These are phyloP conservation scores for Pseudoatta argentina DNA, from an alignment of 1,140 invertebrate genomes.

Conservation along the genomic window DNA sequence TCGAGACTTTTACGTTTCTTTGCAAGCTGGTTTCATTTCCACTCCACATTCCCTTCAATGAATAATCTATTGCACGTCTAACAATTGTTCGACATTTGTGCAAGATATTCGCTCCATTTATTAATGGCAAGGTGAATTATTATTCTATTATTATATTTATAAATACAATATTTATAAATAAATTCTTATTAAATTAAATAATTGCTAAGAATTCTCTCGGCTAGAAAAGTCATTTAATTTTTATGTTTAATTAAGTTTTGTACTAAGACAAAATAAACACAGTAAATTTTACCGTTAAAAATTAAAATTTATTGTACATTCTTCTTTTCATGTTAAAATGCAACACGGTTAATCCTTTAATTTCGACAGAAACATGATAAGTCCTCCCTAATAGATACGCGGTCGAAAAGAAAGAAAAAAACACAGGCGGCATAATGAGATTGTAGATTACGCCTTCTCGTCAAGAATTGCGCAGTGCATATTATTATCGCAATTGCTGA, in stretches of 20 bases:
- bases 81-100: neutral
- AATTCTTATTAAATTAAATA: neutral
- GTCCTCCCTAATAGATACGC: neutral
- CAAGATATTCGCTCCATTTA: neutral
- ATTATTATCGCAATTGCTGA: constrained; percentile 20
- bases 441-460: constrained; percentile 28
- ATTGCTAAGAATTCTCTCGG: neutral
- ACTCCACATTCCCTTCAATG: neutral
- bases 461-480: constrained; percentile 12
- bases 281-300: neutral
- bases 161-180: neutral
- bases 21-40: neutral
- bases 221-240: neutral
- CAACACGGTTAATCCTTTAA: neutral
- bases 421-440: constrained; percentile 22
- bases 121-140: neutral
- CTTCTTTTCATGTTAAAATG: neutral
- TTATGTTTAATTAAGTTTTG: neutral
- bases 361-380: neutral
- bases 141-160: neutral
- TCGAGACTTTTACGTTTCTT: constrained; percentile 19
- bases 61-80: neutral
- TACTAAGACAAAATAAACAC: neutral
- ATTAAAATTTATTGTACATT: neutral
- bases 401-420: neutral